A percentile compares a stretch with the other conserved stretches of the same genome.
Conservation (phyloP, 2,113 vertebrate genomes). For the Anoura caudifer region DNA sequence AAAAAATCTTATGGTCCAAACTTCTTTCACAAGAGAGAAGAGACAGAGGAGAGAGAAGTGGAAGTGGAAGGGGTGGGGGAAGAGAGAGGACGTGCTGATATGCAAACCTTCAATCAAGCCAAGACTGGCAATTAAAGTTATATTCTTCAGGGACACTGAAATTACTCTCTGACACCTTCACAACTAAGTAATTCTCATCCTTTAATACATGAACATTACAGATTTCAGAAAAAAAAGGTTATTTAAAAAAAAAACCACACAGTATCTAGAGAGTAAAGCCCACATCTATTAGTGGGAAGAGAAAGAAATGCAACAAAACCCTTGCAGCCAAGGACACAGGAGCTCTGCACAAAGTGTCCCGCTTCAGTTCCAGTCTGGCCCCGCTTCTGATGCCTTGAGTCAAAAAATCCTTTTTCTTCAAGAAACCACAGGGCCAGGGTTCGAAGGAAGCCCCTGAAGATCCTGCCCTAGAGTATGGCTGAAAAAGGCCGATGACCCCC, state of each 20-base stretch:
- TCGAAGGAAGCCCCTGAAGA: not conserved
- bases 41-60: not conserved
- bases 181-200: not conserved
- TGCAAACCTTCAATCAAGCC: not conserved
- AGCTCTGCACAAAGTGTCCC: fast-evolving
- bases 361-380: not conserved
- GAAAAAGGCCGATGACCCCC: not conserved
- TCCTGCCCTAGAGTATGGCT: not conserved
- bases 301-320: not conserved
- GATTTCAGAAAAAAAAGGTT: not conserved
- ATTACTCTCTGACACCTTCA: not conserved
- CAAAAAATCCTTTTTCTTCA: not conserved
- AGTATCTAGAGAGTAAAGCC: not conserved
- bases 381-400: not conserved
- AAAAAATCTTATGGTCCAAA: not conserved
- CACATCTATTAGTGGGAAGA: not conserved
- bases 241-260: not conserved
- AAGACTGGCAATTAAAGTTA: not conserved
- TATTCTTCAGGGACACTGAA: not conserved
- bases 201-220: not conserved
- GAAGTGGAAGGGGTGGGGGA: fast-evolving
- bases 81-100: not conserved
- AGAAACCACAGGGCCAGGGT: not conserved
- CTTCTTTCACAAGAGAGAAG: not conserved
- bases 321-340: not conserved